phyloP scores from a whole-genome alignment of 2,113 vertebrate genomes.

The Chamaea fasciata region DNA sequence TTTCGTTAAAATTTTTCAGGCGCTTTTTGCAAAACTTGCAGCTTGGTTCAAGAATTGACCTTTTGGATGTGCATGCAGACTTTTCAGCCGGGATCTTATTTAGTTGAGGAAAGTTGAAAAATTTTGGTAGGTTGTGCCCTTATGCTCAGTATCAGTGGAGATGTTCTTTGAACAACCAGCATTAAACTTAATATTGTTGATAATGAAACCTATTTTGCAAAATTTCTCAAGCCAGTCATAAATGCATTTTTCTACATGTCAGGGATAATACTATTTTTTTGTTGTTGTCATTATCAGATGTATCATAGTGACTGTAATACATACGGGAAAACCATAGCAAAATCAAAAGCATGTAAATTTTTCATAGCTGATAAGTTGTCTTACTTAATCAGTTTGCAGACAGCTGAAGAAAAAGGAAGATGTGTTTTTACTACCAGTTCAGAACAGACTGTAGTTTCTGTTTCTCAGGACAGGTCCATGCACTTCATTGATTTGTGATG shows the following conservation, averaged over 20 bases:
- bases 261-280: not conserved
- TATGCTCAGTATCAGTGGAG: not conserved
- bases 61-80: not conserved
- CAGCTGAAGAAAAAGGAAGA: not conserved
- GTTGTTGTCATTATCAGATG: not conserved
- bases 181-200: not conserved
- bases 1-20: not conserved
- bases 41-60: not conserved
- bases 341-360: not conserved
- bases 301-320: not conserved
- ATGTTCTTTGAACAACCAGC: not conserved
- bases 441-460: not conserved
- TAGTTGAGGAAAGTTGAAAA: not conserved
- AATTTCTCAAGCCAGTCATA: not conserved
- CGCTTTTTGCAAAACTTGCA: not conserved
- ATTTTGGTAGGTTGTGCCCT: not conserved
- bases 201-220: not conserved
- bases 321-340: not conserved
- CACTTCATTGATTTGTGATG: not conserved
- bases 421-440: not conserved
- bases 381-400: not conserved
- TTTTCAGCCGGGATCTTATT: not conserved
- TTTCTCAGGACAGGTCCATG: not conserved
- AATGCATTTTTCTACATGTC: not conserved
- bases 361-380: not conserved